A percentile compares a stretch with the other conserved stretches of the same genome.
phyloP scores from a whole-genome alignment of 2,888 invertebrate genomes.

The Brachynemurus nebulosus region DNA sequence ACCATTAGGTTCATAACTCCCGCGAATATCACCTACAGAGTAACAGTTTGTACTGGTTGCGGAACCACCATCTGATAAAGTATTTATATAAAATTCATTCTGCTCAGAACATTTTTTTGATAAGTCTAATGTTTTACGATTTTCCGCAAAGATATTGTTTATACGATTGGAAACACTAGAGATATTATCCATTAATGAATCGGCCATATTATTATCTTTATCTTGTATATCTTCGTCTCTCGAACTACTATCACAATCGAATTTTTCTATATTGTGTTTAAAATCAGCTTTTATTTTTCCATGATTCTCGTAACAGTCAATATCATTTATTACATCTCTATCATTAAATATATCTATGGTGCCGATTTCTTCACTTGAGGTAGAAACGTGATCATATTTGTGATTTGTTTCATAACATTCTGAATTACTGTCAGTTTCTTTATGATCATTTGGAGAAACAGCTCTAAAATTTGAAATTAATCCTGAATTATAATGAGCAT shows the following conservation, averaged over 20 bases:
- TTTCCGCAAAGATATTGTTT: conserved; percentile 34
- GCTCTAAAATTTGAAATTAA: conserved; percentile 31
- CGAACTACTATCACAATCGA: conserved; percentile 29
- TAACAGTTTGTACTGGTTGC: conserved; percentile 11
- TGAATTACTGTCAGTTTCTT: conserved; percentile 20
- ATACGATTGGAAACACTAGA: conserved; percentile 41
- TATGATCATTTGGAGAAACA: conserved; percentile 26
- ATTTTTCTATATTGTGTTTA: conserved; percentile 23
- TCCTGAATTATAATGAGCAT: conserved; percentile 16
- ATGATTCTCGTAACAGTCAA: too few relatives aligned
- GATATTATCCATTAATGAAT: conserved; percentile 31
- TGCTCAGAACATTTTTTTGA: conserved; percentile 39
- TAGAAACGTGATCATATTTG: conserved; percentile 19
- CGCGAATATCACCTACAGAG: conserved; percentile 7
- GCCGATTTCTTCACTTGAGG: conserved; percentile 15
- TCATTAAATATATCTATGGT: conserved; percentile 26
- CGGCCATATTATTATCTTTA: conserved; percentile 19
- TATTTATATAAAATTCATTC: conserved; percentile 20
- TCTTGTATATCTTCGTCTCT: conserved; percentile 42
- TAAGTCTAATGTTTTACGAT: conserved; percentile 8
- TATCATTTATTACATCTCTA: too few relatives aligned
- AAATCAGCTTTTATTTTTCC: too few relatives aligned
- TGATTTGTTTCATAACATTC: conserved; percentile 17
- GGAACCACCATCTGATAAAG: conserved; percentile 11
- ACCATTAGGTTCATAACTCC: conserved; percentile 9